These are phyloP conservation scores for Coptodon rendalli DNA, from an alignment of 2,113 vertebrate genomes.

Conservation along the genomic window DNA sequence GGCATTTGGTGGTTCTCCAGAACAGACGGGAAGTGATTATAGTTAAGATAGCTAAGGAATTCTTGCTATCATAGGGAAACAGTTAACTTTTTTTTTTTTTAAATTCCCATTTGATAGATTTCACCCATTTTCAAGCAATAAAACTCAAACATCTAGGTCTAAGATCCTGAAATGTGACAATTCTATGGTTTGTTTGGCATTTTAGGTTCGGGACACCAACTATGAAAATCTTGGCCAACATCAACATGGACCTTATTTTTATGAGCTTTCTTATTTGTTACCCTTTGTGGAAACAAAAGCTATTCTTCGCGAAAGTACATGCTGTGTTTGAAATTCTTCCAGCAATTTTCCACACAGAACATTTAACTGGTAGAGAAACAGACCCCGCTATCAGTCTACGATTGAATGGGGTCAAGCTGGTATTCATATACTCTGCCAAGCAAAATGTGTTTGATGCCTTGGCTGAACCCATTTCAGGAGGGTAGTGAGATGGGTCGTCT, in stretches of 20 bases:
- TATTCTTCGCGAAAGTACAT: neutral
- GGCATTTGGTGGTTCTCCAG: neutral
- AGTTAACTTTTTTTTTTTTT: neutral
- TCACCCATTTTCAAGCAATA: neutral
- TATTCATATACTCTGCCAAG: neutral
- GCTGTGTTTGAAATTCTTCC: neutral
- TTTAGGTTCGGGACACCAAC: neutral
- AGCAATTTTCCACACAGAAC: neutral
- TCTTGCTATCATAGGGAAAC: neutral
- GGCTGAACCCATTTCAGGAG: neutral
- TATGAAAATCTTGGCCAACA: neutral
- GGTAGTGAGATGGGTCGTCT: neutral
- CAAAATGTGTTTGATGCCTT: neutral
- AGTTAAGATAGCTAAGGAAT: neutral
- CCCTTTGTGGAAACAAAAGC: neutral
- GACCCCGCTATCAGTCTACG: neutral
- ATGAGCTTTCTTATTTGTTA: neutral
- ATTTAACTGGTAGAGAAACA: neutral
- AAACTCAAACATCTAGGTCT: neutral
- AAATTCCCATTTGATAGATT: neutral
- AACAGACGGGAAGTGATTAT: neutral
- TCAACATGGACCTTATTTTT: neutral
- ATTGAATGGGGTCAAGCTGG: rapidly evolving
- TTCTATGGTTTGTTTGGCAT: neutral
- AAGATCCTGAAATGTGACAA: neutral